phyloP scores from a whole-genome alignment of 2,888 invertebrate genomes.

The Cheiracanthium punctorium region DNA sequence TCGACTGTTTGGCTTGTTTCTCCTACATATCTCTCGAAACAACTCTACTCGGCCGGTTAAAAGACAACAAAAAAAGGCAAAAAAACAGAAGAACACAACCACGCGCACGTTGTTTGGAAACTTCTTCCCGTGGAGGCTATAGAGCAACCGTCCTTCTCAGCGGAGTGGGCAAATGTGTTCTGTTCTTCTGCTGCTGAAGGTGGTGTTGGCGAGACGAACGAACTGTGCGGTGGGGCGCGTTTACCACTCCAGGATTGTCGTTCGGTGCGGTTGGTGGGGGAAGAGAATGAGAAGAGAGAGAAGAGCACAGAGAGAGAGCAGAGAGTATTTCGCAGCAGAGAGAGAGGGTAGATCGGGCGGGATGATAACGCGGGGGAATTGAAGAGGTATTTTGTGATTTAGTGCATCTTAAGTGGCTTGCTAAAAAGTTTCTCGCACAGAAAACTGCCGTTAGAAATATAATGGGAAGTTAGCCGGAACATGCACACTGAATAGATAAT shows the following conservation, averaged over 20 bases:
- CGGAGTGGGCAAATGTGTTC: conserved; percentile 7
- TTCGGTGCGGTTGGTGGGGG: not conserved
- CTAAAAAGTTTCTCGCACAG: not conserved
- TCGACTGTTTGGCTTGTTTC: too few relatives aligned
- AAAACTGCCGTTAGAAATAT: not conserved
- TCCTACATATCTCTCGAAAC: too few relatives aligned
- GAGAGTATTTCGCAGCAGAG: not conserved
- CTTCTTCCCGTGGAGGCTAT: not conserved
- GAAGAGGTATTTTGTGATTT: conserved; percentile 15
- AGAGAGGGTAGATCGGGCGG: not conserved
- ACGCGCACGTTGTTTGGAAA: not conserved
- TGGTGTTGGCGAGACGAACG: not conserved
- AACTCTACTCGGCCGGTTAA: too few relatives aligned
- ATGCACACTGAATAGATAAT: not conserved
- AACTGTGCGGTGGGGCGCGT: conserved; percentile 12
- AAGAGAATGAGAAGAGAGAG: too few relatives aligned
- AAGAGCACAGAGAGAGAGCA: too few relatives aligned
- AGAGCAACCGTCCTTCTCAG: conserved; percentile 10
- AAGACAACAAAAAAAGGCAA: too few relatives aligned
- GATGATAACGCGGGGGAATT: conserved; percentile 3
- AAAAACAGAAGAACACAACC: not conserved
- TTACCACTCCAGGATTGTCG: conserved; percentile 6
- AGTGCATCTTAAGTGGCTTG: conserved; percentile 7
- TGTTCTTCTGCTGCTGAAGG: too few relatives aligned
- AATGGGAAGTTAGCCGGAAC: not conserved